Percentiles rank a stretch among this genome's conserved stretches.
Evolutionary conservation across 2,797 vertebrate species (phyloP).

Genomic region (Molossus alvarezi): DNA sequence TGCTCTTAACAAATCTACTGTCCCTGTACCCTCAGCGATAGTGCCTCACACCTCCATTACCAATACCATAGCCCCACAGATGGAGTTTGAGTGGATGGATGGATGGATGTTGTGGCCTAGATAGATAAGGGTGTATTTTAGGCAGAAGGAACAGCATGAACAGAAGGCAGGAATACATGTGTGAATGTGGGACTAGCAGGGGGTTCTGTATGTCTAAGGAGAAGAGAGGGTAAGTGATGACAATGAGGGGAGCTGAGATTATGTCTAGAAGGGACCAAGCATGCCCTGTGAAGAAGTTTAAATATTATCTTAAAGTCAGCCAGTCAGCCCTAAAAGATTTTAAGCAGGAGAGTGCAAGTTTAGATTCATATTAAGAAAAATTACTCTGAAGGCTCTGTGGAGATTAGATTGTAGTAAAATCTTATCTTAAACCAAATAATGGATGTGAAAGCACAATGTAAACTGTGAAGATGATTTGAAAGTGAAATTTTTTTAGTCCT

Average conservation of each 20-base stretch:
- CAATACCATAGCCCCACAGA: background rate
- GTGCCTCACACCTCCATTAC: background rate
- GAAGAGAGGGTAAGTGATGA: background rate
- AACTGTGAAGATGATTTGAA: slow-evolving; percentile 58
- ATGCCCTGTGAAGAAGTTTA: slow-evolving; percentile 26
- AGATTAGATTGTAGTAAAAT: slow-evolving; percentile 57
- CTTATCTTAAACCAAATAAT: slow-evolving; percentile 69
- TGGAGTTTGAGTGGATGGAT: background rate
- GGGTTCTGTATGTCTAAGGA: background rate
- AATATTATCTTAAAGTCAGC: slow-evolving; percentile 61
- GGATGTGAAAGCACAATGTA: slow-evolving; percentile 48
- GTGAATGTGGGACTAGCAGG: background rate
- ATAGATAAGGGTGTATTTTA: background rate
- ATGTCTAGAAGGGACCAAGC: background rate
- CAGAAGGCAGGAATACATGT: slow-evolving; percentile 11
- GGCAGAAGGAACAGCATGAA: background rate
- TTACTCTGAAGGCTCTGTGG: slow-evolving; percentile 44
- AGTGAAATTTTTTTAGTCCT: slow-evolving; percentile 68
- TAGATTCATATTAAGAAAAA: slow-evolving; percentile 69
- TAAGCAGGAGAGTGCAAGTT: slow-evolving; percentile 56
- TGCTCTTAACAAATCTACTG: background rate
- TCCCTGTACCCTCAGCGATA: background rate
- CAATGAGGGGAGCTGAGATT: background rate
- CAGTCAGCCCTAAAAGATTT: slow-evolving; percentile 46
- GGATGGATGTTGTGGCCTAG: background rate